These are phyloP conservation scores for Troides oblongomaculatus DNA, from an alignment of 2,888 invertebrate species.

Conservation along the genomic window DNA sequence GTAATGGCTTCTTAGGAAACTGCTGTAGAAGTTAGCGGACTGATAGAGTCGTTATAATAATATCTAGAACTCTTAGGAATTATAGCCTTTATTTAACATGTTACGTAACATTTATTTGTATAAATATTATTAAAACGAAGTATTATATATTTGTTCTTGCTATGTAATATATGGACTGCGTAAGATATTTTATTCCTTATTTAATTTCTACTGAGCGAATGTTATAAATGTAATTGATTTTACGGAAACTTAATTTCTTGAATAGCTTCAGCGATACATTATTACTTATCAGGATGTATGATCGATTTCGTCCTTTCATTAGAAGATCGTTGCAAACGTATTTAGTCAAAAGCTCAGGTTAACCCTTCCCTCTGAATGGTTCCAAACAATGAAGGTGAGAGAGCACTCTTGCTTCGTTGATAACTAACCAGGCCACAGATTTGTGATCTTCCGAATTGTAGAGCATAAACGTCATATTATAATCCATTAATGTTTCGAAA, in stretches of 20 bases:
- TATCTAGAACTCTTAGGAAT: too few relatives aligned
- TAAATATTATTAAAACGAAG: too few relatives aligned
- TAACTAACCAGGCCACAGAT: constrained; percentile 48
- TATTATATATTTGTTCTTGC: too few relatives aligned
- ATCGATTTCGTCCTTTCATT: constrained; percentile 36
- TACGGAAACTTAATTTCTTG: constrained; percentile 38
- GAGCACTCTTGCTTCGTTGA: constrained; percentile 49
- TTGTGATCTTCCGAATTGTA: constrained; percentile 35
- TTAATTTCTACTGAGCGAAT: constrained; percentile 21
- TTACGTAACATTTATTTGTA: too few relatives aligned
- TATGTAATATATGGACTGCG: too few relatives aligned
- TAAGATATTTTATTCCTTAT: background rate
- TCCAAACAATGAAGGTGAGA: constrained; percentile 53
- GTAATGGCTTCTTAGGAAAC: too few relatives aligned
- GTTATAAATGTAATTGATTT: constrained; percentile 36
- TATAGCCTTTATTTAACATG: too few relatives aligned
- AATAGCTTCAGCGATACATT: constrained; percentile 37
- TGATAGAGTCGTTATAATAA: too few relatives aligned
- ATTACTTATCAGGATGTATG: constrained; percentile 39
- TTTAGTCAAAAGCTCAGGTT: constrained; percentile 49
- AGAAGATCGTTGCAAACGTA: constrained; percentile 39
- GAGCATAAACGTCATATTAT: constrained; percentile 38
- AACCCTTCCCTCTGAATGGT: constrained; percentile 50
- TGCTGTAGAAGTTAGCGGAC: too few relatives aligned
- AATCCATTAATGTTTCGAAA: constrained; percentile 37